These are phyloP conservation scores for Arion vulgaris DNA, from an alignment of 1,140 invertebrate species.

Conservation along the genomic window DNA sequence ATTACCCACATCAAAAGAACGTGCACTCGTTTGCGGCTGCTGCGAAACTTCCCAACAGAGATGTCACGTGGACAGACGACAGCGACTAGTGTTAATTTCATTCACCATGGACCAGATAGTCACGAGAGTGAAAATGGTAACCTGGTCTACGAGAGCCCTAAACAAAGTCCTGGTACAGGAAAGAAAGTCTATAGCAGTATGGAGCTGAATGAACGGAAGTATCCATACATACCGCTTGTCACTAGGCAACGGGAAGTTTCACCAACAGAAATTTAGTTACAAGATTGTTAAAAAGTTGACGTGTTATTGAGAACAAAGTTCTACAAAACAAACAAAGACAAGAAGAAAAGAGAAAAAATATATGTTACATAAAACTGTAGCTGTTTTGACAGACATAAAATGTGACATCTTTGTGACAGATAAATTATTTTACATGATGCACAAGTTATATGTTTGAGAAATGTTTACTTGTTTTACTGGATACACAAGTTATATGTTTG, in stretches of 20 bases:
- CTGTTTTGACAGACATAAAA: no score
- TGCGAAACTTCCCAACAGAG: constrained; percentile 20
- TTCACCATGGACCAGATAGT: constrained; percentile 28
- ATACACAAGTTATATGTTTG: no score
- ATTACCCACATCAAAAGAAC: constrained; percentile 35
- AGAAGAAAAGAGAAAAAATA: no score
- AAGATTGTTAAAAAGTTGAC: not conserved
- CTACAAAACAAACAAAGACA: no score
- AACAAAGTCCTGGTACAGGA: not conserved
- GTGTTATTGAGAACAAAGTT: no score
- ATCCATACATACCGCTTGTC: constrained; percentile 32
- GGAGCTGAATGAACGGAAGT: constrained; percentile 23
- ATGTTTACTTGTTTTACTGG: no score
- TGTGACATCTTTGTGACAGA: no score
- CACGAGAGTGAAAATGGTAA: constrained; percentile 38
- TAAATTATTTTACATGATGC: no score
- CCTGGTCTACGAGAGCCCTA: constrained; percentile 27
- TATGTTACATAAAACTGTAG: no score
- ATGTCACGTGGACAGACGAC: constrained; percentile 30
- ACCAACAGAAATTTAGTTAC: constrained; percentile 19
- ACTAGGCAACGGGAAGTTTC: constrained; percentile 19
- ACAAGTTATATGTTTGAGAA: no score
- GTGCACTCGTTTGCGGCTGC: constrained; percentile 3
- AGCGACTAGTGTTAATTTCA: constrained; percentile 36
- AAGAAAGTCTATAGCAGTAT: constrained; percentile 38